Percentiles rank a stretch among this genome's conserved stretches.
Conservation (phyloP, 2,113 vertebrate species). For the Galeopterus variegatus region DNA sequence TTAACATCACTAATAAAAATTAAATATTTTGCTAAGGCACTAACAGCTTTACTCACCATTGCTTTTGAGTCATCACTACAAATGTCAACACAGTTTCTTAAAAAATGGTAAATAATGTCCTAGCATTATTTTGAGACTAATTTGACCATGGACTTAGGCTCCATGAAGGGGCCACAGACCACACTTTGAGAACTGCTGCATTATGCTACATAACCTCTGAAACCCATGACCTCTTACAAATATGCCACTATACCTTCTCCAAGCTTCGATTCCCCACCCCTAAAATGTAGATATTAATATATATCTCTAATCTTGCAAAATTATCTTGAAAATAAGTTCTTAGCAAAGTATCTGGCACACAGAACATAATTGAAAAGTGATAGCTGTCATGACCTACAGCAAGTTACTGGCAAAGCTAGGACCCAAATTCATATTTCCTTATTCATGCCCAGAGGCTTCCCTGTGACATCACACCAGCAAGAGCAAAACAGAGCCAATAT, state of each 20-base stretch:
- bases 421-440: not conserved
- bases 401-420: not conserved
- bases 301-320: not conserved
- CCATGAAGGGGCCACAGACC: not conserved
- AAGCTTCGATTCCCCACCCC: not conserved
- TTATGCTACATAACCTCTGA: accelerated
- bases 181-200: not conserved
- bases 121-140: not conserved
- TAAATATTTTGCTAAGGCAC: not conserved
- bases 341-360: not conserved
- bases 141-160: not conserved
- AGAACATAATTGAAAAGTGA: not conserved
- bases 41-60: not conserved
- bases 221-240: not conserved
- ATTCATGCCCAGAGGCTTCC: not conserved
- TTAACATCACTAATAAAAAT: not conserved
- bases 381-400: not conserved
- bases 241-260: not conserved
- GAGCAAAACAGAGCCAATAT: not conserved
- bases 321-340: not conserved
- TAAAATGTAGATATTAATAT: not conserved
- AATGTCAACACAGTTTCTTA: not conserved
- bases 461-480: not conserved
- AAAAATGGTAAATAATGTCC: not conserved
- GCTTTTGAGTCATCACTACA: not conserved